Conservation (phyloP, 2,113 vertebrate species). For the Puma concolor region DNA sequence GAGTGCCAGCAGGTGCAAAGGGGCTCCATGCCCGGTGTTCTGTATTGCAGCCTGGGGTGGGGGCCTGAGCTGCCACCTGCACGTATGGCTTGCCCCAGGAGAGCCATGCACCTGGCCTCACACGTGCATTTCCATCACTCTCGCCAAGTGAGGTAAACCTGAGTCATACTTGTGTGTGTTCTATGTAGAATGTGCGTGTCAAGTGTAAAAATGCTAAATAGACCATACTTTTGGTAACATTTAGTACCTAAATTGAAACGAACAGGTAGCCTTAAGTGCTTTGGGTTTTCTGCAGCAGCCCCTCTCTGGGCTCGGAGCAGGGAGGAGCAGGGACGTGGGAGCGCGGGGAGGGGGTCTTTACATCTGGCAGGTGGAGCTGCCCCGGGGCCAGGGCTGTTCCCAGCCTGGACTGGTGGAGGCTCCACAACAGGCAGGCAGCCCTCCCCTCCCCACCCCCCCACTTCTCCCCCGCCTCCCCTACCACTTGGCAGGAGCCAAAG, state of each 20-base stretch:
- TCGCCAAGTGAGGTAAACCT: background rate
- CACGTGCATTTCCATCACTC: background rate
- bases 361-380: background rate
- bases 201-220: background rate
- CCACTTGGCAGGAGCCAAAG: background rate
- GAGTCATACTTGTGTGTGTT: background rate
- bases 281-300: background rate
- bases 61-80: background rate
- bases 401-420: too few relatives aligned
- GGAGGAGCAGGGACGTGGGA: background rate
- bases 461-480: too few relatives aligned
- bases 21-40: background rate
- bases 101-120: background rate
- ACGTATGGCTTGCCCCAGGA: background rate
- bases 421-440: too few relatives aligned
- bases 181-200: background rate
- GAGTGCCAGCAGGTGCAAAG: accelerated
- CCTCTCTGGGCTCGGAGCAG: background rate
- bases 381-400: background rate
- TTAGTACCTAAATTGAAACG: background rate
- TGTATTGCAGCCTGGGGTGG: background rate
- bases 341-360: too few relatives aligned
- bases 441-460: too few relatives aligned
- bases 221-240: background rate
- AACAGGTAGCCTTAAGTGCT: background rate